Evolutionary conservation across 2,113 vertebrate species (phyloP).

Genomic region (Campylomormyrus tamandua): DNA sequence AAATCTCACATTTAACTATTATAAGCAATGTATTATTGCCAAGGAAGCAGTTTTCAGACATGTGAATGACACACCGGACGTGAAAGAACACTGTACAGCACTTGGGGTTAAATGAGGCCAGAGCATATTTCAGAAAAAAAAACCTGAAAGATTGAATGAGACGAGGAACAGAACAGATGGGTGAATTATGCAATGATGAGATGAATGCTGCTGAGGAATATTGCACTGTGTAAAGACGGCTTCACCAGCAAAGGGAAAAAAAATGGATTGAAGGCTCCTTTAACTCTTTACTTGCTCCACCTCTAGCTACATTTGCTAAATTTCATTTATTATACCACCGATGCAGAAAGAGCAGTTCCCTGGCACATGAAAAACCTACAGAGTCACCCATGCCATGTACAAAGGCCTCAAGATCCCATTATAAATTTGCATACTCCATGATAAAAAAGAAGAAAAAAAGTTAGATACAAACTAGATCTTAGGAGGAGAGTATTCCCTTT

Average conservation of each 20-base stretch:
- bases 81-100: neutral
- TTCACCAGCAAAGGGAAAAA: neutral
- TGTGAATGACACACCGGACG: slow-evolving; percentile 3
- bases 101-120: slow-evolving; percentile 5
- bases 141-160: neutral
- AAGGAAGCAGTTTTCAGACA: slow-evolving; percentile 5
- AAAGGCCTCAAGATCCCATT: neutral
- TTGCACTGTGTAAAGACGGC: neutral
- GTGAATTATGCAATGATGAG: slow-evolving; percentile 16
- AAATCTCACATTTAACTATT: neutral
- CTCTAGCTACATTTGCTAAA: neutral
- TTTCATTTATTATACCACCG: neutral
- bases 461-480: neutral
- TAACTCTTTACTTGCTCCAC: neutral
- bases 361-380: neutral
- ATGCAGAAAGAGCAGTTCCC: neutral
- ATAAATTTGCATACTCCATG: neutral
- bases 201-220: slow-evolving; percentile 13
- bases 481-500: neutral
- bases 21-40: neutral
- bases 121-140: neutral
- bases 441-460: neutral
- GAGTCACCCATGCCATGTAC: neutral
- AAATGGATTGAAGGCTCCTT: neutral
- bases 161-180: slow-evolving; percentile 20